Percentiles rank a stretch among this genome's conserved stretches.
Conservation (phyloP, 2,888 invertebrate species). For the Sminthurinus aureus region DNA sequence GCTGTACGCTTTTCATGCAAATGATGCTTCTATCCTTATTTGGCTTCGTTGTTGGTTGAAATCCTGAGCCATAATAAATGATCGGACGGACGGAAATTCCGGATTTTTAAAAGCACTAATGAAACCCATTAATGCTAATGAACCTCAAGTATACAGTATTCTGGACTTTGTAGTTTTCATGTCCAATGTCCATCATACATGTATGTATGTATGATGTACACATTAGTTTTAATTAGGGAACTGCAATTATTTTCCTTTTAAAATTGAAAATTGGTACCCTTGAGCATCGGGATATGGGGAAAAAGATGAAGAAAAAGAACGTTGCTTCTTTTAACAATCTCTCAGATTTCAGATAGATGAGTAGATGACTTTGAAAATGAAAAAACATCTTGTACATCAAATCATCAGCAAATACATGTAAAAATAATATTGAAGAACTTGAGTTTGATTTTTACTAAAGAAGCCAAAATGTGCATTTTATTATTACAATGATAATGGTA, state of each 20-base stretch:
- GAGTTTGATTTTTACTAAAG: too few species aligned
- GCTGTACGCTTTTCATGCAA: too few species aligned
- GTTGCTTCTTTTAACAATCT: too few species aligned
- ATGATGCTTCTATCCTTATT: too few species aligned
- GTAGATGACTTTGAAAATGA: neutral
- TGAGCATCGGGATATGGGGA: neutral
- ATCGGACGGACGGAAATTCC: too few species aligned
- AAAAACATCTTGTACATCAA: neutral
- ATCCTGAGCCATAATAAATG: too few species aligned
- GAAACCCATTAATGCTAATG: constrained; percentile 24
- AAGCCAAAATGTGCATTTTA: too few species aligned
- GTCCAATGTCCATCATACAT: neutral
- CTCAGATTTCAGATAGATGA: too few species aligned
- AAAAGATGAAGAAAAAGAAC: neutral
- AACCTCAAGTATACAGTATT: neutral
- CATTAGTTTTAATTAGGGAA: constrained; percentile 21
- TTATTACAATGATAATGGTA: too few species aligned
- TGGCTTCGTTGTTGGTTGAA: too few species aligned
- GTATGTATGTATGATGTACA: neutral
- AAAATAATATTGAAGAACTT: too few species aligned
- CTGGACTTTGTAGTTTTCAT: neutral
- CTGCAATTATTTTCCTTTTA: neutral
- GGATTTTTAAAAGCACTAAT: neutral
- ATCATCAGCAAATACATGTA: too few species aligned
- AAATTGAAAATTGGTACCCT: neutral